phyloP scores from a whole-genome alignment of 2,888 invertebrate genomes.

The Meloe dianella region DNA sequence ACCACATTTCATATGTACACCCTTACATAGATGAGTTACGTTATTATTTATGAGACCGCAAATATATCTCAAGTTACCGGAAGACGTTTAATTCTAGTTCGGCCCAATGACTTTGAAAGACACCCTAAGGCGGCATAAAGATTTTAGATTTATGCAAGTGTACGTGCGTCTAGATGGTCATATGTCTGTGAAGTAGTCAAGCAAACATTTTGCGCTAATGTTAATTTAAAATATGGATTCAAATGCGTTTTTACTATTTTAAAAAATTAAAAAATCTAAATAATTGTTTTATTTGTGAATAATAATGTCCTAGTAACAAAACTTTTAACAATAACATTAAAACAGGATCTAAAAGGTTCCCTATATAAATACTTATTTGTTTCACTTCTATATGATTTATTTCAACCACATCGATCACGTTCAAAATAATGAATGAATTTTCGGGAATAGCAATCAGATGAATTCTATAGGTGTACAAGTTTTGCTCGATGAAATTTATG shows the following conservation, averaged over 20 bases:
- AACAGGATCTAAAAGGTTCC: background rate
- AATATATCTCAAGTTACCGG: conserved; percentile 49
- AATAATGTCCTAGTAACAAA: background rate
- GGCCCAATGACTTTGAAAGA: conserved; percentile 47
- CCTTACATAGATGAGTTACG: conserved; percentile 46
- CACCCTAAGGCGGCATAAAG: conserved; percentile 44
- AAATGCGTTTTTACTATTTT: conserved; percentile 41
- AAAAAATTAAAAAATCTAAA: too few species aligned
- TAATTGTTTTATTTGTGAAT: background rate
- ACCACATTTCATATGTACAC: conserved; percentile 44
- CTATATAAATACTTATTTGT: background rate
- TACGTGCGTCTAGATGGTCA: background rate
- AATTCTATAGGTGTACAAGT: background rate
- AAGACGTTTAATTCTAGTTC: conserved; percentile 50
- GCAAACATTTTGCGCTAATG: conserved; percentile 48
- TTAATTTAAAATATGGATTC: conserved; percentile 43
- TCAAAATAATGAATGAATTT: background rate
- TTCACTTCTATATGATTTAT: background rate
- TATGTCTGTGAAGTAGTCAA: conserved; percentile 36
- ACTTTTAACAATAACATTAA: background rate
- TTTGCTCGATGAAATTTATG: conserved; percentile 12
- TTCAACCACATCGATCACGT: background rate
- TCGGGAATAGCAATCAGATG: background rate
- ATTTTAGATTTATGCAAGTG: conserved; percentile 43
- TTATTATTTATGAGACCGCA: conserved; percentile 45